Conservation (phyloP, 2,797 vertebrate species). For the Poeciliopsis presidionis region DNA sequence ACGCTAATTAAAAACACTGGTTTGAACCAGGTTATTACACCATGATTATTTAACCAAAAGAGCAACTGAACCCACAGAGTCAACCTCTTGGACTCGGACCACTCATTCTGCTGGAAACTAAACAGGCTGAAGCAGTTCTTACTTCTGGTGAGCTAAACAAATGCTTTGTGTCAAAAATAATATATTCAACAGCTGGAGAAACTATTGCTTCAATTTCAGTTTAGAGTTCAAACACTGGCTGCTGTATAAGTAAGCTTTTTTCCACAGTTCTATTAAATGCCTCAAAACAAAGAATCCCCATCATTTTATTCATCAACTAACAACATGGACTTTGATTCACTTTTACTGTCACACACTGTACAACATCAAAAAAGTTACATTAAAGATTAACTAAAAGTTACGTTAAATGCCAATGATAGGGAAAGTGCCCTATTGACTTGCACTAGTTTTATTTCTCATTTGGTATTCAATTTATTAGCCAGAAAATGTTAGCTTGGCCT, state of each 20-base stretch:
- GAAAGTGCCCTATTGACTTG: neutral
- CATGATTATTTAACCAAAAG: neutral
- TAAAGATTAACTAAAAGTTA: neutral
- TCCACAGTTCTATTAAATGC: neutral
- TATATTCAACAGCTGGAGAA: neutral
- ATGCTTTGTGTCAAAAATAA: neutral
- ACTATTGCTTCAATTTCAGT: neutral
- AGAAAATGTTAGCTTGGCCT: neutral
- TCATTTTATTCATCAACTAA: neutral
- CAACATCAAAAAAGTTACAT: neutral
- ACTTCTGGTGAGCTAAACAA: neutral
- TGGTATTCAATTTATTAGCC: neutral
- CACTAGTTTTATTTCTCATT: neutral
- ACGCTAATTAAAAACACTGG: constrained; percentile 1
- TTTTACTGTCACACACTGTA: neutral
- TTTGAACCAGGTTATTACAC: neutral
- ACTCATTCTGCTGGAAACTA: neutral
- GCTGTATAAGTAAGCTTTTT: neutral
- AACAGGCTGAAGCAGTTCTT: neutral
- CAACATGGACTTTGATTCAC: neutral
- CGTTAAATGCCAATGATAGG: neutral
- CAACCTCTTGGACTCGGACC: neutral
- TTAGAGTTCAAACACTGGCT: neutral
- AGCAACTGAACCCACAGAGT: neutral
- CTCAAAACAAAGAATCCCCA: neutral